A percentile compares a stretch with the other conserved stretches of the same genome.
These are phyloP conservation scores for Tyrophagus putrescentiae DNA, from an alignment of 1,140 invertebrate genomes.

Conservation along the genomic window DNA sequence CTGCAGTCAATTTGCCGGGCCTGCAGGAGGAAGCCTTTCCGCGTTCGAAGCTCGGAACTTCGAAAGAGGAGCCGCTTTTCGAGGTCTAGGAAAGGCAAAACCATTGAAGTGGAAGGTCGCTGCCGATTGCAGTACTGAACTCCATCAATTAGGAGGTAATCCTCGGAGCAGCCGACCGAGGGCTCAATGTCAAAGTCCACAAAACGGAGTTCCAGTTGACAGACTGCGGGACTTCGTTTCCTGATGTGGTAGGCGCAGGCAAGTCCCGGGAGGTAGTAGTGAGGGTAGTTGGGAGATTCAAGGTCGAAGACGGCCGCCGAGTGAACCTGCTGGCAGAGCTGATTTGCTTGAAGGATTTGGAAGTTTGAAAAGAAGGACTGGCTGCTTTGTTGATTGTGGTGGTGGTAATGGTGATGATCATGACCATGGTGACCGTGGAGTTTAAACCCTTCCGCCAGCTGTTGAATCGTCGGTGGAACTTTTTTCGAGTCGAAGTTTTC, in stretches of 20 bases:
- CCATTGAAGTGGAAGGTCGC: constrained; percentile 11
- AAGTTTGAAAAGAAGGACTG: not conserved
- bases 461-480: too few relatives aligned
- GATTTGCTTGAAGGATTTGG: constrained; percentile 5
- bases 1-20: constrained; percentile 24
- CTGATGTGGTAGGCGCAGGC: constrained; percentile 25
- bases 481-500: too few relatives aligned
- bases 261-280: constrained; percentile 24
- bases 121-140: constrained; percentile 15
- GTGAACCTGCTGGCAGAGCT: constrained; percentile 21
- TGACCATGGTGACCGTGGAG: not conserved
- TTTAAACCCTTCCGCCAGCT: too few relatives aligned
- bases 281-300: constrained; percentile 26
- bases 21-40: constrained; percentile 23
- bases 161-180: constrained; percentile 19
- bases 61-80: constrained; percentile 26
- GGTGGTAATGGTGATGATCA: not conserved
- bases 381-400: not conserved
- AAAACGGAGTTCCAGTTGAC: constrained; percentile 26
- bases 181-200: constrained; percentile 27
- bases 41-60: constrained; percentile 2
- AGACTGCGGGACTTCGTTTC: constrained; percentile 19
- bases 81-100: constrained; percentile 3
- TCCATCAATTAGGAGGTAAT: constrained; percentile 24
- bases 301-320: constrained; percentile 24